Conservation (phyloP, 2,113 vertebrate species). For the Turdus rufiventris region DNA sequence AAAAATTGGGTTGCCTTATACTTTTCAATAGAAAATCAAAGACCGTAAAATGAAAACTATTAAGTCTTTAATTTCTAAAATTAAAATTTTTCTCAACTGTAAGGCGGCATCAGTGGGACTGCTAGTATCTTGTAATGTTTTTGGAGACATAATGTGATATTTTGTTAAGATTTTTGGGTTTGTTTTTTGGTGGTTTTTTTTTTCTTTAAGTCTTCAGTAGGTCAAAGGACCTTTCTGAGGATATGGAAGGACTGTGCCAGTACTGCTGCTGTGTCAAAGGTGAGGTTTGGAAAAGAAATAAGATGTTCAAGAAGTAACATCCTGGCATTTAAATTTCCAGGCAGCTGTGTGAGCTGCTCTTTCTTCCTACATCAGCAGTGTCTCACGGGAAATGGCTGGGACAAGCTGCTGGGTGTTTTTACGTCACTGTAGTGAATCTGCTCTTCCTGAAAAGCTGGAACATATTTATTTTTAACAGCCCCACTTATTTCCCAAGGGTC, state of each 20-base stretch:
- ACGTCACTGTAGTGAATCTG: slow-evolving; percentile 48
- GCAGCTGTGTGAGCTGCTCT: slow-evolving; percentile 29
- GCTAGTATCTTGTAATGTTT: not conserved
- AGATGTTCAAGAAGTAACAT: not conserved
- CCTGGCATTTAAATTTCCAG: slow-evolving; percentile 47
- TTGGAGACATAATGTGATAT: not conserved
- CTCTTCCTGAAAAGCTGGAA: slow-evolving; percentile 62
- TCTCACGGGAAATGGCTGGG: slow-evolving; percentile 49
- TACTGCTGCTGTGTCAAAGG: not conserved
- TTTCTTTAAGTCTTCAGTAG: not conserved
- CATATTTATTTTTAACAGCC: slow-evolving; percentile 61
- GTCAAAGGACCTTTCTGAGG: not conserved
- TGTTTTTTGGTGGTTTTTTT: not conserved
- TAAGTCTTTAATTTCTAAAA: not conserved
- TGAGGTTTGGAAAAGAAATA: not conserved
- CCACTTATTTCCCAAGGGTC: slow-evolving; percentile 33
- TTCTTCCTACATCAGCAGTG: slow-evolving; percentile 24
- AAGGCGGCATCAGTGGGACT: not conserved
- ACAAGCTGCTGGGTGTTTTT: slow-evolving; percentile 60
- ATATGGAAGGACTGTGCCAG: not conserved
- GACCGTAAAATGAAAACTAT: not conserved
- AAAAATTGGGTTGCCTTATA: not conserved
- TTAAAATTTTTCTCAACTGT: not conserved
- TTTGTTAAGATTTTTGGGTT: not conserved
- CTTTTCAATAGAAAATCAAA: not conserved